Evolutionary conservation across 2,888 invertebrate genomes (phyloP), one percentile per base, ranked within the genome.

Genomic region (Drosophila ochracea): DNA sequence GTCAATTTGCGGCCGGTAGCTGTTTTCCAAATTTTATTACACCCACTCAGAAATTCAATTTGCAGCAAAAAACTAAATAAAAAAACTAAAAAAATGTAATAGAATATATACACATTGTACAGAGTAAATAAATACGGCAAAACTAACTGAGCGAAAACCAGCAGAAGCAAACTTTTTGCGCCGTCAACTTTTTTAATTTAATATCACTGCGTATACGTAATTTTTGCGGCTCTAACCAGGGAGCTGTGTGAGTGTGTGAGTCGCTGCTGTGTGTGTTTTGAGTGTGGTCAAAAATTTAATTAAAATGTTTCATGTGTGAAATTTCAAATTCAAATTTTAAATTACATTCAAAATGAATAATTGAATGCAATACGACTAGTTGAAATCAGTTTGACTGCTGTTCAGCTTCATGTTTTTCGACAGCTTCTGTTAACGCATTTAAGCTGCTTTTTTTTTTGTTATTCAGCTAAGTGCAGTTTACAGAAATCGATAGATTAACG

Each of bases 181-280:
- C 53, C 52, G 65, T 39, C 80, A 82, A 81, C 80, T 84, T 84
- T 81, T 84, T 86, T 89, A 89, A 84, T 84, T 78, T 89, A 84
- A 84, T 84, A 83, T 75, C 81, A 72, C 63, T 83, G 87, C 89
- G 87, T 84, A 86, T 86, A 73, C 89, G 86, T 84, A 82, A 86
- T 89, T 89, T 89, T 72, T 85, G 87, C 49, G 84, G 84, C 78
- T 84, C 84, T 62, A 80, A 68, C 73, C 73, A 68, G 72, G 62
- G 69, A 77, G 64, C 63, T 77, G 65, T 41, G 43, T 53, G 37
- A 25, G 28, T 58, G 65, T 55, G 50, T 43, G 41, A 55, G 11
- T 49, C 28, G 11, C 19, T 25, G 21, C 7, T 25, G 16, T 53
- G 47, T 60, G 58, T 30, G 58, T 58, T 68, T 57, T 10, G 65